Percentiles rank a stretch among this genome's conserved stretches.
These are phyloP conservation scores for Acipenser ruthenus DNA, from an alignment of 2,797 vertebrate genomes.

Conservation along the genomic window DNA sequence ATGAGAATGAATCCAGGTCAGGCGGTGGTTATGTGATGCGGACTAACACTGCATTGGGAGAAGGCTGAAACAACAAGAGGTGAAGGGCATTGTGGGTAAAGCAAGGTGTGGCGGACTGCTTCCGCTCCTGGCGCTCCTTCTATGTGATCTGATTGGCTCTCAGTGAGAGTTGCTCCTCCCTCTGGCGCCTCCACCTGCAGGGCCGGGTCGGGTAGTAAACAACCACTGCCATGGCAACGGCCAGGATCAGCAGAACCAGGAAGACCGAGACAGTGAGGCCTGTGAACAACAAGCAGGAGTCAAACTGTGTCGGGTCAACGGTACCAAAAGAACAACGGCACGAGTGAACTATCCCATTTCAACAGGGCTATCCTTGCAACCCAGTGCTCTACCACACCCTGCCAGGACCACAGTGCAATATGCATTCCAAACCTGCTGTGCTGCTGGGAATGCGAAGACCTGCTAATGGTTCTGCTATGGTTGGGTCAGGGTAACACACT, in stretches of 20 bases:
- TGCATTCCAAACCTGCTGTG: too few species aligned
- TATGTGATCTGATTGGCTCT: slow-evolving; percentile 15
- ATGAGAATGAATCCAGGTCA: too few species aligned
- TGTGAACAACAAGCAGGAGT: background rate
- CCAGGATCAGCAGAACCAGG: slow-evolving; percentile 16
- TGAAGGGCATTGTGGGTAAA: background rate
- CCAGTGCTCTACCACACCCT: background rate
- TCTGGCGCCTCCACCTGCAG: slow-evolving; percentile 16
- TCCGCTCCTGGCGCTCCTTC: background rate
- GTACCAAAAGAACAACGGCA: too few species aligned
- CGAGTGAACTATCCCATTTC: too few species aligned
- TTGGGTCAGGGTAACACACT: too few species aligned
- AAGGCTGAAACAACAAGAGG: background rate
- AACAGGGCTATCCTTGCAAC: background rate
- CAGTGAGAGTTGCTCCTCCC: slow-evolving; percentile 20
- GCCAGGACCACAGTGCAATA: background rate
- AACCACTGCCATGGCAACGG: slow-evolving; percentile 14
- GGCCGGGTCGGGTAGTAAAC: slow-evolving; percentile 22
- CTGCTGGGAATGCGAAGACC: too few species aligned
- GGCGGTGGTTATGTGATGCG: background rate
- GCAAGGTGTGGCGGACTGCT: background rate
- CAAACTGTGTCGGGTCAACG: too few species aligned
- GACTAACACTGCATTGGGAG: background rate
- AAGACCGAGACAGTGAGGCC: slow-evolving; percentile 21
- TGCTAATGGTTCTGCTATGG: too few species aligned